phyloP scores from a whole-genome alignment of 2,113 vertebrate species.

The Lutjanus erythropterus region DNA sequence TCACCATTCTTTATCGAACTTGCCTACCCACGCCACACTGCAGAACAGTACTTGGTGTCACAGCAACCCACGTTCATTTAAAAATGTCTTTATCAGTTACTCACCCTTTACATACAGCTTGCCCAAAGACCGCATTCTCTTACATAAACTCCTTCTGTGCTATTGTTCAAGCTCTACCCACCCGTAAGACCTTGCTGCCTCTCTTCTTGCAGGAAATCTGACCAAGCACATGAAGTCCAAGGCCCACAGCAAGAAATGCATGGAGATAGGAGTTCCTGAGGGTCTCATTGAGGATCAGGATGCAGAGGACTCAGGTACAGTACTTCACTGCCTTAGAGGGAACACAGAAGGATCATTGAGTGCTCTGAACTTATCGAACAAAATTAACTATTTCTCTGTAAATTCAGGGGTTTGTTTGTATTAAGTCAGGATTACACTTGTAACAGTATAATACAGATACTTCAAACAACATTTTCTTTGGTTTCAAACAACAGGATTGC shows the following conservation, averaged over 20 bases:
- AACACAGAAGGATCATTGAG: neutral
- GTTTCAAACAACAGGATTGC: constrained; percentile 30
- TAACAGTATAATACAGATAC: too few relatives aligned
- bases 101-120: constrained; percentile 75
- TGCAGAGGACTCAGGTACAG: constrained; percentile 94
- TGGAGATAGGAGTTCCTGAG: constrained; percentile 95
- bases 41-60: constrained; percentile 81
- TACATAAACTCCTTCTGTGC: constrained; percentile 77
- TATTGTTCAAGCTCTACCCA: constrained; percentile 65
- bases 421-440: too few relatives aligned
- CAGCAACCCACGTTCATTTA: constrained; percentile 82
- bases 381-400: neutral
- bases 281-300: constrained; percentile 94
- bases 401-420: constrained; percentile 1
- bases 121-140: constrained; percentile 71
- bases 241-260: constrained; percentile 99
- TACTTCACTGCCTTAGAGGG: constrained; percentile 20
- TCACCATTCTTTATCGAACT: constrained; percentile 81
- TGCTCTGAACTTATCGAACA: neutral
- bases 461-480: constrained; percentile 32
- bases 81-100: constrained; percentile 83
- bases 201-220: constrained; percentile 90
- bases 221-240: constrained; percentile 99
- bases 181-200: constrained; percentile 52
- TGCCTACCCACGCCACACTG: constrained; percentile 80